Evolutionary conservation across 2,797 vertebrate species (phyloP).

Genomic region (Tragopan temminckii): DNA sequence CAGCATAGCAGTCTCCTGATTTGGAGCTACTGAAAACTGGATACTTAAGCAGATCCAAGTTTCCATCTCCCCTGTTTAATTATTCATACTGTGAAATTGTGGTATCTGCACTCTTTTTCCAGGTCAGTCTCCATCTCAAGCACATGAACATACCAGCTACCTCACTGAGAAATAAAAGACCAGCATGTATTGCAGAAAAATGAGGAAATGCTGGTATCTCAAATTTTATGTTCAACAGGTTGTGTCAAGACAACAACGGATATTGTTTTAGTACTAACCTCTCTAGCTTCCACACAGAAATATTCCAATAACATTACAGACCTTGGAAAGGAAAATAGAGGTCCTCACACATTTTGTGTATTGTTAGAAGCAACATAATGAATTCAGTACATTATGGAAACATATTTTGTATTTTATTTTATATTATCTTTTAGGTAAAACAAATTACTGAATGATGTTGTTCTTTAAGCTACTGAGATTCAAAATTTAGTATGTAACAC

Average conservation of each 20-base stretch:
- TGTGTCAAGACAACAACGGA: neutral
- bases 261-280: neutral
- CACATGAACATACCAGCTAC: fast-evolving
- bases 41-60: neutral
- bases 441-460: neutral
- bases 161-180: neutral
- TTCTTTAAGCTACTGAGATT: neutral
- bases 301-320: neutral
- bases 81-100: neutral
- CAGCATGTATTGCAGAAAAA: neutral
- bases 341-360: neutral
- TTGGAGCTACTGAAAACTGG: neutral
- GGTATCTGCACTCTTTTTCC: slow-evolving; percentile 9
- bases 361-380: neutral
- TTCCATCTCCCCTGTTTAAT: neutral
- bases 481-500: neutral
- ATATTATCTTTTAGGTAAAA: neutral
- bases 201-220: neutral
- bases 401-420: neutral
- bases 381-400: neutral
- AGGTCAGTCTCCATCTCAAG: neutral
- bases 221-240: neutral
- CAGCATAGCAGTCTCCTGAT: neutral
- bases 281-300: neutral
- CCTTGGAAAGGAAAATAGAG: neutral